These are phyloP conservation scores for Streptopelia turtur DNA, from an alignment of 2,797 vertebrate species.

Conservation along the genomic window DNA sequence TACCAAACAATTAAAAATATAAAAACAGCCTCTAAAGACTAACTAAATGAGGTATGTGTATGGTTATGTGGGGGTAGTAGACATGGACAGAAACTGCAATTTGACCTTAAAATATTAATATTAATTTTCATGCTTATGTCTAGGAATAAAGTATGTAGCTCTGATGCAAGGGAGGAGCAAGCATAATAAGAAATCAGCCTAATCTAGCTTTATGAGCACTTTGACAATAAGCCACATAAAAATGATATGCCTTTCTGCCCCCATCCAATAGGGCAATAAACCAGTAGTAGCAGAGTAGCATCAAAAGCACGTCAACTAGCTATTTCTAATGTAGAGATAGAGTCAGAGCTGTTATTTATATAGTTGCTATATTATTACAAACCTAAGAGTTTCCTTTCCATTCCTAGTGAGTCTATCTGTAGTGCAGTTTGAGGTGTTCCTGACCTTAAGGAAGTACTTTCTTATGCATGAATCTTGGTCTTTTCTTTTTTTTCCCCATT, in stretches of 20 bases:
- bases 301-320: not conserved
- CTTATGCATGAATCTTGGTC: constrained; percentile 8
- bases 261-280: constrained; percentile 54
- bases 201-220: constrained; percentile 51
- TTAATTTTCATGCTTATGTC: constrained; percentile 72
- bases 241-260: constrained; percentile 29
- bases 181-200: constrained; percentile 4
- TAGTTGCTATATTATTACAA: not conserved
- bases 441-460: constrained; percentile 5
- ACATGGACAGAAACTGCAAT: constrained; percentile 8
- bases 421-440: not conserved
- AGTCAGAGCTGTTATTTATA: not conserved
- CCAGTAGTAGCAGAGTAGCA: not conserved
- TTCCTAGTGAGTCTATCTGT: not conserved
- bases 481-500: not conserved
- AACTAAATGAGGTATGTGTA: constrained; percentile 48
- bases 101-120: constrained; percentile 64
- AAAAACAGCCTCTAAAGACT: constrained; percentile 68
- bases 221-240: constrained; percentile 36
- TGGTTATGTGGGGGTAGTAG: not conserved
- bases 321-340: not conserved
- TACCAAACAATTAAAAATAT: constrained; percentile 78
- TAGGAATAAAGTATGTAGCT: constrained; percentile 24
- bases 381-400: not conserved
- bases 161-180: constrained; percentile 29